A percentile compares a stretch with the other conserved stretches of the same genome.
Evolutionary conservation across 2,113 vertebrate genomes (phyloP).

Genomic region (Herpetotheres cachinnans): DNA sequence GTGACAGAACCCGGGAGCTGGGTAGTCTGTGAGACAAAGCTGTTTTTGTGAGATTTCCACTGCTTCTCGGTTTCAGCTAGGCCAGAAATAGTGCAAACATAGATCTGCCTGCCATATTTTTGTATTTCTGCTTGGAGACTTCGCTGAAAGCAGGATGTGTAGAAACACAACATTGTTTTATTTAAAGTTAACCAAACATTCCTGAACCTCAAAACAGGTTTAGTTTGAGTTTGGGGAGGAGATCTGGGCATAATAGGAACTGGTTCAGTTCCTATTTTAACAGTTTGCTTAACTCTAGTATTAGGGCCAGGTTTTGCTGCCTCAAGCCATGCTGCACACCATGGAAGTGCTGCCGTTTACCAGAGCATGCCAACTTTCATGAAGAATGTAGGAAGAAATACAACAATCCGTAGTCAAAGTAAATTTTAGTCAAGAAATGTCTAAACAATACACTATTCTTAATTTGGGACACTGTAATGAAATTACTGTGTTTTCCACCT

Average conservation of each 20-base stretch:
- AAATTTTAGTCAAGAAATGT: not conserved
- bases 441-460: not conserved
- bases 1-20: not conserved
- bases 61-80: not conserved
- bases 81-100: constrained; percentile 38
- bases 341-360: not conserved
- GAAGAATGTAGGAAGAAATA: not conserved
- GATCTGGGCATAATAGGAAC: not conserved
- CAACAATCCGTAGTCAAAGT: not conserved
- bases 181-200: constrained; percentile 56
- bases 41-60: constrained; percentile 26
- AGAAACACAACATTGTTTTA: constrained; percentile 49
- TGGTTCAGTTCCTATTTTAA: constrained; percentile 48
- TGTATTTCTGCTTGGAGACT: constrained; percentile 21
- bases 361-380: not conserved
- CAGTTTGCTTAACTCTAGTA: constrained; percentile 19
- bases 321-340: not conserved
- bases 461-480: not conserved
- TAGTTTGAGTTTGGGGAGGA: constrained; percentile 24
- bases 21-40: not conserved
- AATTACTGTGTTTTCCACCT: not conserved
- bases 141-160: constrained; percentile 32
- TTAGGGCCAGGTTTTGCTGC: not conserved
- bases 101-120: constrained; percentile 27
- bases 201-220: constrained; percentile 27